Evolutionary conservation across 2,113 vertebrate genomes (phyloP).

Genomic region (Cichladusa arquata): DNA sequence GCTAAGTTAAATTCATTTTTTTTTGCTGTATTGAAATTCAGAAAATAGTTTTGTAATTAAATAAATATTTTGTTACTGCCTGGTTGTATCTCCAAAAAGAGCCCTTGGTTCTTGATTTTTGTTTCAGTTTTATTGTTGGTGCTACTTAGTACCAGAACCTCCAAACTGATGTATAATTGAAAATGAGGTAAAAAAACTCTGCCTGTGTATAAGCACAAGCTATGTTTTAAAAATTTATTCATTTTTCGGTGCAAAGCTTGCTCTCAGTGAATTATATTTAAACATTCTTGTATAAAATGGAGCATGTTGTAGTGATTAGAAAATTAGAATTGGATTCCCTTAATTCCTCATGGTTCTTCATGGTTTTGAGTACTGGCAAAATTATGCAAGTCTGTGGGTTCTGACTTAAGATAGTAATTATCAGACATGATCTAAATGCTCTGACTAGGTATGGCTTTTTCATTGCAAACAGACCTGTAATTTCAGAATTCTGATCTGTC

Average conservation of each 20-base stretch:
- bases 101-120: background rate
- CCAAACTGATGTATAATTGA: background rate
- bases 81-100: background rate
- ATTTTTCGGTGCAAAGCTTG: background rate
- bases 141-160: background rate
- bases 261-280: background rate
- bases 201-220: background rate
- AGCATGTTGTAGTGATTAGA: background rate
- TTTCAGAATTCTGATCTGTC: background rate
- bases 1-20: background rate
- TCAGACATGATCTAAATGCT: background rate
- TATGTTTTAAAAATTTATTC: background rate
- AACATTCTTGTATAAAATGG: background rate
- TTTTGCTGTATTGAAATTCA: background rate
- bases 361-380: background rate
- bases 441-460: background rate
- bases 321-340: background rate
- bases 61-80: background rate
- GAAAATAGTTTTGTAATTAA: background rate
- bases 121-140: background rate
- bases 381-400: background rate
- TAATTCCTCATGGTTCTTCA: background rate
- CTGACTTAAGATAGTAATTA: background rate
- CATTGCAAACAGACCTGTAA: background rate
- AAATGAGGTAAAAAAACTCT: background rate